These are phyloP conservation scores for Sanderia malayensis DNA, from an alignment of 30 jellyfish, hydroid and myxozoan genomes.

Conservation along the genomic window DNA sequence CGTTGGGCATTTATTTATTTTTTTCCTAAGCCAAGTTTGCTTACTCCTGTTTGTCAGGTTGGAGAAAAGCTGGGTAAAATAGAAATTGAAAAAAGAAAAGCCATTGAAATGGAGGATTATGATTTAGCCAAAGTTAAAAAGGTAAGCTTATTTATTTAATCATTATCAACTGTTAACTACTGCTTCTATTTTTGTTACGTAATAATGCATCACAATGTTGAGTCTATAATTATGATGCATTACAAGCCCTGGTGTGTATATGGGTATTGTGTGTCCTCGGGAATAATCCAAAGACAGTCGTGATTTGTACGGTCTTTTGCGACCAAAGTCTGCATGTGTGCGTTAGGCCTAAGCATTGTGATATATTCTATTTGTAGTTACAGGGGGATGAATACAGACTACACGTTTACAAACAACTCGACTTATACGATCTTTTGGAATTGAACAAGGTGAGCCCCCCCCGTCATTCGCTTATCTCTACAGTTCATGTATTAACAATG, in stretches of 20 bases:
- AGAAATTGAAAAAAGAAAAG: slow-evolving; percentile 86
- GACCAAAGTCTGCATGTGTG: no score
- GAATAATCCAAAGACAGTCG: no score
- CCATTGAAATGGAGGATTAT: slow-evolving; percentile 77
- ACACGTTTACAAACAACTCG: slow-evolving; percentile 77
- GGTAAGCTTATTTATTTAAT: slow-evolving; percentile 34
- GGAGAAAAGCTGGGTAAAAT: slow-evolving; percentile 81
- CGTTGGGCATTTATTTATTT: no score
- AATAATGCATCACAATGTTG: background rate
- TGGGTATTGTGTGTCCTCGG: no score
- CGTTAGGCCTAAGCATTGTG: no score
- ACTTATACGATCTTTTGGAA: slow-evolving; percentile 66
- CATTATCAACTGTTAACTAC: no score
- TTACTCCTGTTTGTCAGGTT: slow-evolving; percentile 37
- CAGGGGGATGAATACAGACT: slow-evolving; percentile 86
- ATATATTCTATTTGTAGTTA: slow-evolving; percentile 36
- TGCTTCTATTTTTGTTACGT: no score
- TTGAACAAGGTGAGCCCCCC: slow-evolving; percentile 33
- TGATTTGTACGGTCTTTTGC: no score
- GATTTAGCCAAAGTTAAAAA: slow-evolving; percentile 80
- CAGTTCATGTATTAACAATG: no score
- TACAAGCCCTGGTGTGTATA: background rate
- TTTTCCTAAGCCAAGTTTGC: background rate
- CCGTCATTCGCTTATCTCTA: no score
- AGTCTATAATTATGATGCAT: background rate